Base-by-base conservation (phyloP, 2,888 invertebrate genomes). In the Leucoma salicis region DNA sequence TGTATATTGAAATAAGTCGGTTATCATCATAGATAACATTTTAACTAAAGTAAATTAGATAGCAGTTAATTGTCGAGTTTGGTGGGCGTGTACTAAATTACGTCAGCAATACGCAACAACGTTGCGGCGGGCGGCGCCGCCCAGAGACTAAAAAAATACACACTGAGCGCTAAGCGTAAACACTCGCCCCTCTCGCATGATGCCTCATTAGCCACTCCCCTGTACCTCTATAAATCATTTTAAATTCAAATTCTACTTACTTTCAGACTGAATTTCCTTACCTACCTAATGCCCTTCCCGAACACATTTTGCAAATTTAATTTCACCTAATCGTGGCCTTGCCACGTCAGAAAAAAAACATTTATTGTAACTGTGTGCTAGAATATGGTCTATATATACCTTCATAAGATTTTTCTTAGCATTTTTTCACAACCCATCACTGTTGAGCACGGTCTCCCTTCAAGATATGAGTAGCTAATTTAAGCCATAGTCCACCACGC, bases 181-280 rank as follows among this genome's bases (percentile, higher is more conserved):
- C 82, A 85, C 77, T 78, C 82, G 82, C 84, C 84, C 86, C 87
- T 82, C 81, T 82, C 76, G 81, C 81, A 82, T 86, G 85, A 82
- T 79, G 86, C 80, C 88, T 89, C 87, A 88, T 89, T 88, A 89
- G 86, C 84, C 84, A 80, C 88, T 84, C 85, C 86, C 86, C 82
- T 74, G 73, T 72, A 72, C 81, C 71, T 82, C 81, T 82, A 88
- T 88, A 88, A 88, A 89, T 88, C 87, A 89, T 88, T 88, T 87
- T 82, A 88, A 88, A 88, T 88, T 89, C 84, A 85, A 88, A 88
- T 88, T 86, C 74, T 84, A 86, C 86, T 84, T 85, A 84, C 82
- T 82, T 82, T 82, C 70, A 79, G 80, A 84, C 87, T 88, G 83
- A 82, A 84, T 84, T 88, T 86, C 82, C n/a, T n/a, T n/a, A 80